Evolutionary conservation across 2,797 vertebrate species (phyloP), one percentile per base, ranked within the genome.

Genomic region (Ctenosaura bakeri): DNA sequence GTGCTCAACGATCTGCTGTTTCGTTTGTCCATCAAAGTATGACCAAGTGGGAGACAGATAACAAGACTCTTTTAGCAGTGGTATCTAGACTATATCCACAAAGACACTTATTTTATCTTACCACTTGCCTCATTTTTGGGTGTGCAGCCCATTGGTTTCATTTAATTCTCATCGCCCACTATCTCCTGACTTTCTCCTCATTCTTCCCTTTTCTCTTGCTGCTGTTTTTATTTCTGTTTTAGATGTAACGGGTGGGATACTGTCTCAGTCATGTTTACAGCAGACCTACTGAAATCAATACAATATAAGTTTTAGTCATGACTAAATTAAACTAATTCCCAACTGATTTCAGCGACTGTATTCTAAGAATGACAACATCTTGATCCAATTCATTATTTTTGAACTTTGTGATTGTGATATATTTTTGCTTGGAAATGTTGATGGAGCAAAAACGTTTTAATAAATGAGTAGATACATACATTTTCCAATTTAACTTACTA

Each of bases 211-310:
- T 3, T 54, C 18, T 54, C 14, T 52, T n/a, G 13, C 18, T 13
- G 26, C 46, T 80, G 50, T 18, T 42, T 86, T 76, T 76, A 56
- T 77, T 86, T 42, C 81, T 86, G 24, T 62, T 77, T 62, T 59
- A 77, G 59, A 86, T 73, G 18, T 35, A 82, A 38, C 20, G 14
- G 18, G 42, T 83, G 0, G 6, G 35, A 83, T 83, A 64, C 59
- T 56, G 54, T 62, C 35, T 83, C 38, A 62, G 81, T 42, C 22
- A 46, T 64, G 59, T 62, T 84, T 69, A 66, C 42, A 69, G 42
- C 29, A 84, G 3, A 32, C 42, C 18, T 7, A 22, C 6, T 22
- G 42, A 84, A 69, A 84, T 69, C 46, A 29, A 69, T 50, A 74
- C 32, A 38, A 84, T 29, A 24, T 50, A 42, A 16, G 46, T 84